A percentile compares a stretch with the other conserved stretches of the same genome.
Conservation (phyloP, 2,113 vertebrate species). For the Daubentonia madagascariensis region DNA sequence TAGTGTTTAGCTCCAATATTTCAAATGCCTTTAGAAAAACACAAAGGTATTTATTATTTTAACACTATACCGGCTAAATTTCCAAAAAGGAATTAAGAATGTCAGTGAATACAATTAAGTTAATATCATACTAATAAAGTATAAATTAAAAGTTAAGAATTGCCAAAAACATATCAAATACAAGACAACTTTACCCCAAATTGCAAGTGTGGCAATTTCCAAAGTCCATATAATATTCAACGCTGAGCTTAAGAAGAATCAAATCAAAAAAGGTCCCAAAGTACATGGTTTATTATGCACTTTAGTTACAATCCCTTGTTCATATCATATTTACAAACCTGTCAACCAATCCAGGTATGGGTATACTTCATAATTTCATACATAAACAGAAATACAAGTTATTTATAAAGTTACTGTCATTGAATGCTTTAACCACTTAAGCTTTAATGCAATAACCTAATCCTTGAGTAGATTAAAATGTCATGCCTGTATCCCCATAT, state of each 20-base stretch:
- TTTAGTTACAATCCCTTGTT: neutral
- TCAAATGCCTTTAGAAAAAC: neutral
- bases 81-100: slow-evolving; percentile 29
- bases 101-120: neutral
- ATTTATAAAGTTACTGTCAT: neutral
- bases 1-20: neutral
- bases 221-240: neutral
- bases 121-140: neutral
- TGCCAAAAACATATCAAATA: neutral
- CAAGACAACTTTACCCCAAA: neutral
- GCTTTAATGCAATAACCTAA: neutral
- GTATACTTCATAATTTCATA: neutral
- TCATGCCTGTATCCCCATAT: neutral
- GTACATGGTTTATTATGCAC: neutral
- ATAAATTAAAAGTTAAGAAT: neutral
- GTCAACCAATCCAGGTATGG: neutral
- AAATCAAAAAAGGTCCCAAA: neutral
- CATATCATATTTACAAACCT: neutral
- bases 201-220: neutral
- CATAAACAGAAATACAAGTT: neutral
- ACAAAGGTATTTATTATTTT: slow-evolving; percentile 2
- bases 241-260: neutral
- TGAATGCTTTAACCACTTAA: neutral
- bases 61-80: neutral
- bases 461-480: neutral